Evolutionary conservation across 2,797 vertebrate genomes (phyloP), one percentile per base, ranked within the genome.

Genomic region (Neostethus bicornis): DNA sequence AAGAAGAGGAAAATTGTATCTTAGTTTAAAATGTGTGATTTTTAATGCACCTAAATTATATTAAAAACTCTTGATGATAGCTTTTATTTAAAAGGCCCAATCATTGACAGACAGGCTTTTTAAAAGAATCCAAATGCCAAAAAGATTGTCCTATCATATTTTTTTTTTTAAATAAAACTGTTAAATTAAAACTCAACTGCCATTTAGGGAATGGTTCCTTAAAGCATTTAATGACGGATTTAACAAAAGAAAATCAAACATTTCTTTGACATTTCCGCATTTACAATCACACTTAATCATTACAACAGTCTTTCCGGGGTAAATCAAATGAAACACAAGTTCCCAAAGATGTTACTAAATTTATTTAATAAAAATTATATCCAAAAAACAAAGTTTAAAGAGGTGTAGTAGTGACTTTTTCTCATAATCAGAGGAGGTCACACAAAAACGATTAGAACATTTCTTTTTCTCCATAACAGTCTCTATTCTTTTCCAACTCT

Each of bases 211-310:
- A n/a, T 21, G 11, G 61, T 69, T 67, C 42, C 31, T 76, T 61
- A 17, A 69, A 55, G 63, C 37, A 59, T 90, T 89, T 91, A 90
- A 82, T 88, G 21, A 45, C 47, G 66, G 66, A 73, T 70, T 84
- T 58, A 76, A 80, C 82, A 73, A 72, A 86, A 84, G 73, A 72
- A 86, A 84, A 85, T 79, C 38, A 47, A 74, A 75, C 70, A 83
- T 63, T 73, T 63, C 28, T 66, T 21, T 57, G 45, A 76, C 56
- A 29, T 60, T 47, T 51, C 58, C 26, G 55, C 37, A 28, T 60
- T 63, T 70, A 56, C 51, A 45, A 58, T 42, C 19, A 26, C 34
- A 41, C 39, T 61, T 41, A 49, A 56, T 51, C 41, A 48, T 7
- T 24, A 51, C 31, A 71, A 73, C 16, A 70, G 66, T 13, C 19